Base-by-base conservation (phyloP, 2,113 vertebrate species). In the Tautogolabrus adspersus region DNA sequence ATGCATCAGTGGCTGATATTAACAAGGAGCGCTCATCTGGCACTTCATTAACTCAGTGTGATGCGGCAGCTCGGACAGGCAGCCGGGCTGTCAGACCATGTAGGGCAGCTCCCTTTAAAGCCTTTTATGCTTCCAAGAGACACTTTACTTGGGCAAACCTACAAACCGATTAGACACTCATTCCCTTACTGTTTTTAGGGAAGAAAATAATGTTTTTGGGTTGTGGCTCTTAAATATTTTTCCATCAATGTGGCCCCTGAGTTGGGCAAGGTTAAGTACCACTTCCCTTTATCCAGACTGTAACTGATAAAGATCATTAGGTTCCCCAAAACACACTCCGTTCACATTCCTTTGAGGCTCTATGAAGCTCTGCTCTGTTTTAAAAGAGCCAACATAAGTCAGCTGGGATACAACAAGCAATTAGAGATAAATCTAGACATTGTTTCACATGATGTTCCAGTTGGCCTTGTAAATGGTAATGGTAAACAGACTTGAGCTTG, bases 1-100 rank as follows among this genome's bases (percentile, higher is more conserved):
- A 94, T 92, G 94, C 94, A 88, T 88, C 89, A 92, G 72, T 87
- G 91, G 85, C 77, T 85, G 62, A 87, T 90, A 90, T 93, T 94
- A 94, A 94, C 90, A 84, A 94, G 93, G 51, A 84, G 75, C 19
- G 55, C 83, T 93, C 85, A 88, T 82, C 75, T 81, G 84, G 80
- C 82, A 81, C 87, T 84, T 82, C 78, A 87, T 90, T 88, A 88
- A 88, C 87, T 88, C 76, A 63, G 84, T 75, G 78, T 79, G 82
- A 89, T 78, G 81, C 66, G 71, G 23, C 68, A 72, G 83, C 76
- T 69, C 15, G 47, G 62, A 68, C 82, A 78, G 79, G 66, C 83
- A 75, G 79, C 34, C 56, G 51, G 51, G 62, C 80, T 87, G 63
- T 54, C 81, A 72, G 83, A 79, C 90, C 90, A 77, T 84, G 83